Conservation (phyloP, 2,113 vertebrate genomes). For the Gila orcuttii region DNA sequence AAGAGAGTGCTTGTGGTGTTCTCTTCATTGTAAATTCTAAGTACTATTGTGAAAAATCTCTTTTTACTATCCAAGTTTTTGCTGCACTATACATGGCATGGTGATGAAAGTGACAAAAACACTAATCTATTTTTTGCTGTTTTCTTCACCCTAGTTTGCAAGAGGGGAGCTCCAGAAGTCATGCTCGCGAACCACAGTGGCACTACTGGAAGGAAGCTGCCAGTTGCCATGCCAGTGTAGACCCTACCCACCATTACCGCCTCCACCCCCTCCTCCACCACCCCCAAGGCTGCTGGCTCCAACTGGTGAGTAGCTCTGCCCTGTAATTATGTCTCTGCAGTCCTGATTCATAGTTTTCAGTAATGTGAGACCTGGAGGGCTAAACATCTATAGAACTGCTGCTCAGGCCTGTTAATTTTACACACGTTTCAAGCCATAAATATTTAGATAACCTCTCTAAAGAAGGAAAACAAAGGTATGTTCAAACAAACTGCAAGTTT, state of each 20-base stretch:
- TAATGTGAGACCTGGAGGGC: not conserved
- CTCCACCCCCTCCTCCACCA: conserved; percentile 83
- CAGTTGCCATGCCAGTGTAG: conserved; percentile 85
- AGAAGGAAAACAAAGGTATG: not conserved
- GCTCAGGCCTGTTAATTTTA: not conserved
- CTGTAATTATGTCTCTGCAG: conserved; percentile 5
- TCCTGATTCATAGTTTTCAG: conserved; percentile 10
- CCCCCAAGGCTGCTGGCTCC: conserved; percentile 80
- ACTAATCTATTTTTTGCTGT: not conserved
- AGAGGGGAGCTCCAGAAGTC: conserved; percentile 84
- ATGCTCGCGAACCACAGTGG: conserved; percentile 77
- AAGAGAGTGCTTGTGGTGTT: conserved; percentile 27
- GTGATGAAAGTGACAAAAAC: not conserved
- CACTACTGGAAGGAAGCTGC: conserved; percentile 77
- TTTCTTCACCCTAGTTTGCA: conserved; percentile 73
- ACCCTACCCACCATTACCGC: conserved; percentile 83
- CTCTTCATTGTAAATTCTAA: conserved; percentile 7
- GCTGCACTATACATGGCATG: not conserved
- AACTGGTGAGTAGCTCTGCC: conserved; percentile 75
- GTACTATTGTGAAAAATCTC: not conserved
- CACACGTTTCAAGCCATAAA: not conserved
- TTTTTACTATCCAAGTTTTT: conserved; percentile 5
- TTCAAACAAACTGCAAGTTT: not conserved
- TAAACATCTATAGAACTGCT: not conserved
- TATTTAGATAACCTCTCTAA: not conserved